These are phyloP conservation scores for Agelas oroides DNA, from an alignment of 37 sponge, comb jelly and placozoan genomes.

Conservation along the genomic window DNA sequence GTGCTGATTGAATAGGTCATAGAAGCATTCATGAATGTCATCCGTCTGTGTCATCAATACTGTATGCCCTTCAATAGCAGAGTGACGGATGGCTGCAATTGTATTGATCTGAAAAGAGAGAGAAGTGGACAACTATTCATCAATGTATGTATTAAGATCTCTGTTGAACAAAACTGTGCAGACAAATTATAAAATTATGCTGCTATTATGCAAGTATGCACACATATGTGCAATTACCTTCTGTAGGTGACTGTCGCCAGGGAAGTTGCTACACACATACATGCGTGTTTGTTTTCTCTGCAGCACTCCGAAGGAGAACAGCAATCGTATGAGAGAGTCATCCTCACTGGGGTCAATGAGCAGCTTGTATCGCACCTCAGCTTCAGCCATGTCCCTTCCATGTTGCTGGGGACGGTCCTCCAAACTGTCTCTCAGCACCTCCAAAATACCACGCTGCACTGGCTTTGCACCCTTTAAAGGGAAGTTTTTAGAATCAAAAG, in stretches of 20 bases:
- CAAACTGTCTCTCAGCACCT: constrained; percentile 68
- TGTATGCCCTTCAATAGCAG: constrained; percentile 84
- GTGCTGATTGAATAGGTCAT: constrained; percentile 88
- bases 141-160: too few relatives aligned
- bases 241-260: constrained; percentile 76
- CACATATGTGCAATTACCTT: constrained; percentile 26
- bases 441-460: constrained; percentile 41
- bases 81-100: constrained; percentile 77
- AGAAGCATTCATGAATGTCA: constrained; percentile 91
- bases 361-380: constrained; percentile 84
- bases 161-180: too few relatives aligned
- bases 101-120: constrained; percentile 69
- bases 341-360: constrained; percentile 89
- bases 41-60: constrained; percentile 87
- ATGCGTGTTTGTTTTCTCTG: constrained; percentile 47
- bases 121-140: background rate
- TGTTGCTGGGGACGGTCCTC: constrained; percentile 59
- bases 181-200: too few relatives aligned
- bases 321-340: constrained; percentile 66
- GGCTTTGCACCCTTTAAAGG: background rate
- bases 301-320: constrained; percentile 76
- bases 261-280: constrained; percentile 80
- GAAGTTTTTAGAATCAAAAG: too few relatives aligned
- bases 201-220: too few relatives aligned
- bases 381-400: constrained; percentile 42